These are phyloP conservation scores for Papilio dardanus DNA, from an alignment of 1,140 invertebrate species.

Conservation along the genomic window DNA sequence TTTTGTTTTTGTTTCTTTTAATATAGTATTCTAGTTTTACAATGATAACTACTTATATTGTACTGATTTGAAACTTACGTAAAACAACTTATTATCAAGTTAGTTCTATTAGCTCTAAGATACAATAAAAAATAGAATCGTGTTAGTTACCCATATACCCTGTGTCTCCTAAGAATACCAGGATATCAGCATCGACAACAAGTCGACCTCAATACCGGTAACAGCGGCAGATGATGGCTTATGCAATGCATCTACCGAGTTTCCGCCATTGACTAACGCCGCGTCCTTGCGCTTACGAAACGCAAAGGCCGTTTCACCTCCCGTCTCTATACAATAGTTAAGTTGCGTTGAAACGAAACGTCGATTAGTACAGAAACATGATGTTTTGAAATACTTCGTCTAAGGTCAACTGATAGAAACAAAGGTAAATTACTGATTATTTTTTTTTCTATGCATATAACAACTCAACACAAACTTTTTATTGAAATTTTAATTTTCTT, in stretches of 20 bases:
- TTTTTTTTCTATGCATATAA: neutral
- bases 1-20: neutral
- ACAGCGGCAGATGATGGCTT: slow-evolving; percentile 25
- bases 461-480: neutral
- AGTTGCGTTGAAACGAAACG: neutral
- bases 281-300: slow-evolving; percentile 29
- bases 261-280: slow-evolving; percentile 32
- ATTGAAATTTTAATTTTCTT: neutral
- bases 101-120: no score
- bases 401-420: neutral
- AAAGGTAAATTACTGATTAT: neutral
- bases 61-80: neutral
- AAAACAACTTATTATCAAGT: no score
- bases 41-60: neutral
- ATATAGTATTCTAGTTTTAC: neutral
- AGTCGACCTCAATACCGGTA: slow-evolving; percentile 14
- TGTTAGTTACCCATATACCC: no score
- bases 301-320: slow-evolving; percentile 24
- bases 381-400: slow-evolving; percentile 3
- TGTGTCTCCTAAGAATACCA: neutral
- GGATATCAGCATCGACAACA: slow-evolving; percentile 14
- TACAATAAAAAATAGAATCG: no score
- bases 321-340: slow-evolving; percentile 15
- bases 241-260: slow-evolving; percentile 22
- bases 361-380: neutral